Percentiles rank a stretch among this genome's conserved stretches.
These are phyloP conservation scores for Horisme vitalbata DNA, from an alignment of 2,888 invertebrate genomes.

Conservation along the genomic window DNA sequence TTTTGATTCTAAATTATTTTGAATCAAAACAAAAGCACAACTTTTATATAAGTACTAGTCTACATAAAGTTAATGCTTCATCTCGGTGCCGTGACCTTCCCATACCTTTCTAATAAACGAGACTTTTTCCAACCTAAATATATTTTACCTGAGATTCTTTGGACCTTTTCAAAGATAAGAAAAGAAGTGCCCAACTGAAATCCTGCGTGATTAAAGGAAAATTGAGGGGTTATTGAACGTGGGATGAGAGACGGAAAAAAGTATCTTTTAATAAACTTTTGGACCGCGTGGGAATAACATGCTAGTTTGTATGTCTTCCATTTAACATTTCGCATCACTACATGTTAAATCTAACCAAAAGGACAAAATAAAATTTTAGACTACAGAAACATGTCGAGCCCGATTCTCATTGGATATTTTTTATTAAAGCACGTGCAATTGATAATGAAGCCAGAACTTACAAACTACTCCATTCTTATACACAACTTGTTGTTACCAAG, in stretches of 20 bases:
- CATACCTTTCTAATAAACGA: conserved; percentile 12
- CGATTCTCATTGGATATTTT: no score
- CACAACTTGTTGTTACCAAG: conserved; percentile 5
- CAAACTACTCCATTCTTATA: no score
- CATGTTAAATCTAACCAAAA: no score
- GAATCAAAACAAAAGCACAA: no score
- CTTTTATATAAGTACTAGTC: no score
- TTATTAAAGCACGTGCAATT: no score
- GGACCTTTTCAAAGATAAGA: conserved; percentile 53
- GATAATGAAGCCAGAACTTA: no score
- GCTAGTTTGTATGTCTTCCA: conserved; percentile 1
- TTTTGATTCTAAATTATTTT: no score
- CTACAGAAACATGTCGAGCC: no score
- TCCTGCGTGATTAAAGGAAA: conserved; percentile 57
- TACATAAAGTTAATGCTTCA: no score
- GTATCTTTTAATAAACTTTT: conserved; percentile 27
- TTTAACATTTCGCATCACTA: no score
- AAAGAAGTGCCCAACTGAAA: conserved; percentile 47
- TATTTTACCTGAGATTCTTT: conserved; percentile 45
- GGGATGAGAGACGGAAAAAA: conserved; percentile 32
- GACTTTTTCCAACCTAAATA: conserved; percentile 36
- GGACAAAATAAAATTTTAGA: no score
- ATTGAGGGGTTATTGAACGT: conserved; percentile 42
- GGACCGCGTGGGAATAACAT: conserved; percentile 26
- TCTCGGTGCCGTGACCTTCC: conserved; percentile 8